These are phyloP conservation scores for Zhengitettix transpicula DNA, from an alignment of 2,888 invertebrate genomes.

Conservation along the genomic window DNA sequence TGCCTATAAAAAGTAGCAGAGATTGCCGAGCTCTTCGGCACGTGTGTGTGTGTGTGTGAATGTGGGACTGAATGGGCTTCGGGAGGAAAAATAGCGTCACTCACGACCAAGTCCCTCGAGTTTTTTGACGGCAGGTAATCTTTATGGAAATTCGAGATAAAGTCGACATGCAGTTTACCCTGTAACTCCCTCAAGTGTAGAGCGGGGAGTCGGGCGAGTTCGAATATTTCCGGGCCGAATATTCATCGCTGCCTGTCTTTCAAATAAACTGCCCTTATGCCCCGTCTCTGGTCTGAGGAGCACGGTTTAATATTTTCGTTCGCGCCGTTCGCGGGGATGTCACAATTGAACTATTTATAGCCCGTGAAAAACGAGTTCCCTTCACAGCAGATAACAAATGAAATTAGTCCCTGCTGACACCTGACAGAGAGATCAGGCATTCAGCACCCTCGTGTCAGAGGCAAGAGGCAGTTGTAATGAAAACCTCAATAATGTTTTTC, in stretches of 20 bases:
- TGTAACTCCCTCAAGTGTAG: slow-evolving; percentile 1
- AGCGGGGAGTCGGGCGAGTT: not conserved
- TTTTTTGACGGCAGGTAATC: slow-evolving; percentile 5
- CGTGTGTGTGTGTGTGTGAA: no score
- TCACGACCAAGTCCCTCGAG: not conserved
- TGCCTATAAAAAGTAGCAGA: no score
- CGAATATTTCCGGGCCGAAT: slow-evolving; percentile 7
- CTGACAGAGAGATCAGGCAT: slow-evolving; percentile 1
- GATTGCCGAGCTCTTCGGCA: no score
- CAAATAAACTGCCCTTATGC: not conserved
- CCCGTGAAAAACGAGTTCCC: not conserved
- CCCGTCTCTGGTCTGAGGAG: not conserved
- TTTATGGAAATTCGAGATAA: slow-evolving; percentile 7
- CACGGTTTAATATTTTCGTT: not conserved
- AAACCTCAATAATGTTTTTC: no score
- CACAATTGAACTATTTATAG: not conserved
- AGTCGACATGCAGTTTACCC: slow-evolving; percentile 7
- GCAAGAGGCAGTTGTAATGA: no score
- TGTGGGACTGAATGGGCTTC: no score
- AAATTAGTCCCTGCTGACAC: slow-evolving; percentile 9
- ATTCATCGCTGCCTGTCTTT: slow-evolving; percentile 3
- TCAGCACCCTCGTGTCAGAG: no score
- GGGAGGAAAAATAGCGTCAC: no score
- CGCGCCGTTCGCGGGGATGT: not conserved
- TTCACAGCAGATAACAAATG: slow-evolving; percentile 7